Evolutionary conservation across 2,888 invertebrate species (phyloP).

Genomic region (Aphelenchoides bicaudatus): DNA sequence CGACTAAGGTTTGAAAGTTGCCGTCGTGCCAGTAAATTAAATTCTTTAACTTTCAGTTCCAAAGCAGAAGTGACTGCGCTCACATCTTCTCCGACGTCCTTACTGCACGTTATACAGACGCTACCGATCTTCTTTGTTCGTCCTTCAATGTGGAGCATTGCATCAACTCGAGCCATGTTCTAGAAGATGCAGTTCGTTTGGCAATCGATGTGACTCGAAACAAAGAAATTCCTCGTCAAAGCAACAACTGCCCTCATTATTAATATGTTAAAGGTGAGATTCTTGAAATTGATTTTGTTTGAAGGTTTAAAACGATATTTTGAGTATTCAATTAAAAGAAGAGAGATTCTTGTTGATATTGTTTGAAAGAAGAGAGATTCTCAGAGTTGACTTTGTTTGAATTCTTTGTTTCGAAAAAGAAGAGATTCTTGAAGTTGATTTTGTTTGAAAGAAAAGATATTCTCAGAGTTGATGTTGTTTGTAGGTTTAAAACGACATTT

Average conservation of each 20-base stretch:
- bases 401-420: no score
- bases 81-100: slow-evolving; percentile 96
- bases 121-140: slow-evolving; percentile 56
- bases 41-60: slow-evolving; percentile 61
- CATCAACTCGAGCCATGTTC: slow-evolving; percentile 37
- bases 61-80: slow-evolving; percentile 92
- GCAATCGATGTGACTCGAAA: slow-evolving; percentile 96
- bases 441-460: no score
- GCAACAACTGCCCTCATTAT: slow-evolving; percentile 84
- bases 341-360: no score
- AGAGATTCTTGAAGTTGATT: no score
- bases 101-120: slow-evolving; percentile 66
- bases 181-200: slow-evolving; percentile 64
- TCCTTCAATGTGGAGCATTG: slow-evolving; percentile 54
- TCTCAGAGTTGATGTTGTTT: no score
- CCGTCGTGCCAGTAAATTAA: slow-evolving; percentile 7
- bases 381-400: no score
- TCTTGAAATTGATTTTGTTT: no score
- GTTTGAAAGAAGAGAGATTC: no score
- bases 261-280: slow-evolving; percentile 85
- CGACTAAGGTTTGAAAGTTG: slow-evolving; percentile 62
- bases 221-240: slow-evolving; percentile 89
- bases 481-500: no score
- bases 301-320: no score
- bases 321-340: no score